Percentiles rank a stretch among this genome's conserved stretches.
phyloP scores from a whole-genome alignment of 2,797 vertebrate species.

The Phyllotis vaccarum region DNA sequence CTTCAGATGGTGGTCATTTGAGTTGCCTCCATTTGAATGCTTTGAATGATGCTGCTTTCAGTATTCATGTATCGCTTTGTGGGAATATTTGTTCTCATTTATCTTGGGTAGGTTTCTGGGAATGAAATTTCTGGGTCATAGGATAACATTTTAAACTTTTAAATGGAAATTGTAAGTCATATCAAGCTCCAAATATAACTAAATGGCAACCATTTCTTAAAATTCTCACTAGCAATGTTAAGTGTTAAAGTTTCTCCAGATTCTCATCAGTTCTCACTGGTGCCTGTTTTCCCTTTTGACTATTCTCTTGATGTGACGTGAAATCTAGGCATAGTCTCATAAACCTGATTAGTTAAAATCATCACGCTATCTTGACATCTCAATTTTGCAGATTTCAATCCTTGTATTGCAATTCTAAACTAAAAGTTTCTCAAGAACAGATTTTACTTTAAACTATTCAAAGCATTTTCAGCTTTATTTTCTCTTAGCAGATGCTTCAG shows the following conservation, averaged over 20 bases:
- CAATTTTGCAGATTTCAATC: not conserved
- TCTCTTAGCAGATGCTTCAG: not conserved
- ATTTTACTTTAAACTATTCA: slow-evolving; percentile 11
- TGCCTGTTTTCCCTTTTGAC: not conserved
- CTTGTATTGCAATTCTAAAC: not conserved
- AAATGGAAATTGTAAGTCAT: not conserved
- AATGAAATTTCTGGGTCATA: not conserved
- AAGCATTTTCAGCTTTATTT: not conserved
- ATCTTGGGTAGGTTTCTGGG: not conserved
- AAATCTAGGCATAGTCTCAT: not conserved
- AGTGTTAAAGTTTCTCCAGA: not conserved
- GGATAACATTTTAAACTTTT: not conserved
- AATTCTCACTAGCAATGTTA: not conserved
- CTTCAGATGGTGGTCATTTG: not conserved
- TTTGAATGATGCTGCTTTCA: not conserved
- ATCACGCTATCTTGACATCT: not conserved
- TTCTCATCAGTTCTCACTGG: not conserved
- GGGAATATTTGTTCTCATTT: not conserved
- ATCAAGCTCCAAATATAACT: not conserved
- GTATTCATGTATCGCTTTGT: not conserved
- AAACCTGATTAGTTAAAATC: not conserved
- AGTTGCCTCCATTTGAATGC: not conserved
- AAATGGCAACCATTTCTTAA: not conserved
- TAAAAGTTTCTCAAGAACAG: not conserved
- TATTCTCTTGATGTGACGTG: not conserved